Evolutionary conservation across 2,888 invertebrate genomes (phyloP), one percentile per base, ranked within the genome.

Genomic region (Drosophila mulleri): DNA sequence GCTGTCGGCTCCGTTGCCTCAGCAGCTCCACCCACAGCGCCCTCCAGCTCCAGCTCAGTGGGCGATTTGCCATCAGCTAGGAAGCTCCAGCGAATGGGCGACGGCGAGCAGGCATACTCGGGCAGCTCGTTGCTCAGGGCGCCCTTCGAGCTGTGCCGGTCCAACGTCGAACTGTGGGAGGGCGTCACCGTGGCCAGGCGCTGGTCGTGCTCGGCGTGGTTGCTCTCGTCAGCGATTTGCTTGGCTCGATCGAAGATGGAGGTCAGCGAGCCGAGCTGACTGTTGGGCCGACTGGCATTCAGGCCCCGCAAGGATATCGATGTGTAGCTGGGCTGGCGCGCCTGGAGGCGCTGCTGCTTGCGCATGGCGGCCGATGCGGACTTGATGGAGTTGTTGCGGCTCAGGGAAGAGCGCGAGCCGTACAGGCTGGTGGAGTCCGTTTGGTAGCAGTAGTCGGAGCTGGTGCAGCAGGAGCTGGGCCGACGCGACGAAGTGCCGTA

Each of bases 21-120:
- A 1, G 47, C 18, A 0, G 52, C 8, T 3, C 83, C 83, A 1
- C 72, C 90, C 6, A 78, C 79, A 0, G 88, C 78, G 18, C 80
- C 91, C 26, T 91, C 90, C 7, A 90, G 79, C 29, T 92, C 78
- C 3, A 78, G 56, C 0, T 78, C 92, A 4, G 91, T 90, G 7
- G 92, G 90, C 0, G 92, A 91, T 41, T 92, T 91, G 47, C 91
- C 91, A 63, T 92, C 93, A 53, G 93, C 92, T 41, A 93, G 74
- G 67, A 93, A 93, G 56, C 92, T 93, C 93, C 93, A 93, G 71
- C 93, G 92, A 44, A 93, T 93, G 54, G 93, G 93, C 37, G 93
- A 93, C 6, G 93, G 92, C 11, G 93, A 92, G 69, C 92, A 93
- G 32, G 92, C 92, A 69, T 92, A 93, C 39, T 93, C 93, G 9